A percentile compares a stretch with the other conserved stretches of the same genome.
Evolutionary conservation across 2,797 vertebrate genomes (phyloP).

Genomic region (Chloroceryle amazona): DNA sequence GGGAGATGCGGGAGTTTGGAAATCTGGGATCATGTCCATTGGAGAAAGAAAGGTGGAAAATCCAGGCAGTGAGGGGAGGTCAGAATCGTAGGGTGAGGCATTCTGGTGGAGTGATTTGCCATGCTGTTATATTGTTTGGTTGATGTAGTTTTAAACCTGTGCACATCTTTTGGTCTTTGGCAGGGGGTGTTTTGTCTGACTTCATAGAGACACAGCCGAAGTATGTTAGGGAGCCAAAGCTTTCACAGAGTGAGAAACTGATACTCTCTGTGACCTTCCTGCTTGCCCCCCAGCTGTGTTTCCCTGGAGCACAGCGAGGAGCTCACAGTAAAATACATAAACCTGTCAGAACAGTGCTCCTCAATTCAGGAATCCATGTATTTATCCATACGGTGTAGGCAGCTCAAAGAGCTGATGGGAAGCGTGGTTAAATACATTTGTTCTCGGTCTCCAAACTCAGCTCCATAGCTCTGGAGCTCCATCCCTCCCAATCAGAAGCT

Average conservation of each 20-base stretch:
- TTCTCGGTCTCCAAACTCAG: background rate
- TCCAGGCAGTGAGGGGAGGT: background rate
- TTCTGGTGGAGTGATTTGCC: background rate
- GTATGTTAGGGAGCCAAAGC: background rate
- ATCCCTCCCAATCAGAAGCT: background rate
- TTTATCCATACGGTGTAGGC: background rate
- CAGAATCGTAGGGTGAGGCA: background rate
- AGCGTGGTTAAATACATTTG: background rate
- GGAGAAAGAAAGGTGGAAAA: background rate
- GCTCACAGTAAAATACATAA: background rate
- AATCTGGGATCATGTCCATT: background rate
- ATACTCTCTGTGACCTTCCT: background rate
- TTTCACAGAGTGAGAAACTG: background rate
- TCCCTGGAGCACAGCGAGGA: background rate
- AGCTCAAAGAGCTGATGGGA: background rate
- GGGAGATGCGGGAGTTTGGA: background rate
- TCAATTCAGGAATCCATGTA: background rate
- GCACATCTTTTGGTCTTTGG: background rate
- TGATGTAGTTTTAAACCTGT: background rate
- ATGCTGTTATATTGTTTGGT: background rate
- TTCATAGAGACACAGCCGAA: background rate
- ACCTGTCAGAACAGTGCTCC: background rate
- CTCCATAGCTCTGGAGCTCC: background rate
- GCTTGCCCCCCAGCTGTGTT: fast-evolving
- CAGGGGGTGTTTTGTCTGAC: background rate